A percentile compares a stretch with the other conserved stretches of the same genome.
These are phyloP conservation scores for Aegithalos caudatus DNA, from an alignment of 2,113 vertebrate genomes.

Conservation along the genomic window DNA sequence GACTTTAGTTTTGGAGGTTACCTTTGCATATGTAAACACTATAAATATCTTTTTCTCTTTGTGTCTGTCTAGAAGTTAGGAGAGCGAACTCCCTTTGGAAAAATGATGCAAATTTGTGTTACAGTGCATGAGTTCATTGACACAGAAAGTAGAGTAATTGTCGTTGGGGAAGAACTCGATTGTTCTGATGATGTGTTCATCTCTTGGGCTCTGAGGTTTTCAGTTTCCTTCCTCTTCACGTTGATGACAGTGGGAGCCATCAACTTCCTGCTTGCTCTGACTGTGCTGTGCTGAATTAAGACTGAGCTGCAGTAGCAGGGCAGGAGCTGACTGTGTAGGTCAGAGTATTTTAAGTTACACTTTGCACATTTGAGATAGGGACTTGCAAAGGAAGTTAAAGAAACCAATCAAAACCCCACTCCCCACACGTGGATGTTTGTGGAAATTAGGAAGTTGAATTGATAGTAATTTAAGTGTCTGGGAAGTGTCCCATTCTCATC, in stretches of 20 bases:
- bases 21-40: background rate
- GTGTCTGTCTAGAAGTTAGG: background rate
- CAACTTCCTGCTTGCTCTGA: background rate
- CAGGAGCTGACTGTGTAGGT: background rate
- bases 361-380: background rate
- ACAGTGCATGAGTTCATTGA: background rate
- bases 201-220: background rate
- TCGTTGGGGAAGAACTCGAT: background rate
- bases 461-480: background rate
- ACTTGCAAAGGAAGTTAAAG: background rate
- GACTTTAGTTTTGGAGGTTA: background rate
- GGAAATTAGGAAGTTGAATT: background rate
- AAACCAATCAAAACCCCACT: background rate
- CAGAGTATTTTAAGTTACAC: background rate
- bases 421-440: fast-evolving
- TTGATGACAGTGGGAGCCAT: background rate
- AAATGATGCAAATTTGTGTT: background rate
- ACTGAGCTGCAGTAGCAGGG: background rate
- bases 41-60: background rate
- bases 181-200: background rate
- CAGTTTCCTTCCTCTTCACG: background rate
- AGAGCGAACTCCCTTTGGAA: background rate
- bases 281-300: background rate
- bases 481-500: background rate
- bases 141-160: background rate